Conservation (phyloP, 2,797 vertebrate genomes). For the Chrysocyon brachyurus region DNA sequence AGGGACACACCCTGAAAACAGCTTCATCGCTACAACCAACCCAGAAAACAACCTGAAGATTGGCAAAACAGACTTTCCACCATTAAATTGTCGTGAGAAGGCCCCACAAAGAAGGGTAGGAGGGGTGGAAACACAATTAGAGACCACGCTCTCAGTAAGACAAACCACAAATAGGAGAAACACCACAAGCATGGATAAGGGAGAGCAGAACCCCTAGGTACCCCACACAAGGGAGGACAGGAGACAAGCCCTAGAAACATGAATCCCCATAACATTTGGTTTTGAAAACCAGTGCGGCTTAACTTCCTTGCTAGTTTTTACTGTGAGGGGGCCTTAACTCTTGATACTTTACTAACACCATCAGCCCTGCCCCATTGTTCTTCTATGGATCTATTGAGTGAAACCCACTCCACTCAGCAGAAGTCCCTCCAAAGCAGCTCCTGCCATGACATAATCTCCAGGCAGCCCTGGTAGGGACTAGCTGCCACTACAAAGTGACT, state of each 20-base stretch:
- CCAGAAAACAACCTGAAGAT: not conserved
- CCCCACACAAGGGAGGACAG: not conserved
- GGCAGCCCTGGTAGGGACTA: not conserved
- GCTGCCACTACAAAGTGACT: not conserved
- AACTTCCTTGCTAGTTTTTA: not conserved
- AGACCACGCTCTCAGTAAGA: not conserved
- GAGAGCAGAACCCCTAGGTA: not conserved
- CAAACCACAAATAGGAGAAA: not conserved
- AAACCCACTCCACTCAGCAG: not conserved
- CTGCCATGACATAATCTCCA: not conserved
- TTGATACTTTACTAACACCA: not conserved
- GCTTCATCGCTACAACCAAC: not conserved
- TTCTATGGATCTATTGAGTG: not conserved
- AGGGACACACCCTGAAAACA: not conserved
- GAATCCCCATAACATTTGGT: not conserved
- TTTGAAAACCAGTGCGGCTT: not conserved
- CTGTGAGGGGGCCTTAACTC: not conserved
- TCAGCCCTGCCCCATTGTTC: not conserved
- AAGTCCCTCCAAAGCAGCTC: not conserved
- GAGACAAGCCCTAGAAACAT: not conserved
- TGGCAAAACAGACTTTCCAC: not conserved
- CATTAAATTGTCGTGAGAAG: not conserved
- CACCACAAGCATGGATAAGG: not conserved
- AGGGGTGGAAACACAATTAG: not conserved
- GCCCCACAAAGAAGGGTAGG: not conserved